phyloP scores from a whole-genome alignment of 2,113 vertebrate genomes.

The Tragelaphus imberbis region DNA sequence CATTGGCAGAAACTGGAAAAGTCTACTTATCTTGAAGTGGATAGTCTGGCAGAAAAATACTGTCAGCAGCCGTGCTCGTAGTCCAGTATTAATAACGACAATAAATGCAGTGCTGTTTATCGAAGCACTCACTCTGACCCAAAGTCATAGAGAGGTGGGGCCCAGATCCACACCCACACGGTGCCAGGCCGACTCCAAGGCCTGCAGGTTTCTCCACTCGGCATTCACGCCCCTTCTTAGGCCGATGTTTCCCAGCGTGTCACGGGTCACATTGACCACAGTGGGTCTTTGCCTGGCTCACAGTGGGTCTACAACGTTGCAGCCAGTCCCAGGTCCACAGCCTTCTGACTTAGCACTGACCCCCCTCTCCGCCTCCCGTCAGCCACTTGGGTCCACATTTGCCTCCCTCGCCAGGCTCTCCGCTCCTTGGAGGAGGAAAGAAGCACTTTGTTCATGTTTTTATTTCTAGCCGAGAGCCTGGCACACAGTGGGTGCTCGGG shows the following conservation, averaged over 20 bases:
- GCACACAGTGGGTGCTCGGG: background rate
- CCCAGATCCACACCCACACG: background rate
- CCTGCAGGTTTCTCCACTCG: background rate
- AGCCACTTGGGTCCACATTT: rapidly evolving
- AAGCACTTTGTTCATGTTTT: background rate
- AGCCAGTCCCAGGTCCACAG: background rate
- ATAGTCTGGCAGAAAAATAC: background rate
- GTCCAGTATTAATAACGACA: background rate
- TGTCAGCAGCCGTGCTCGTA: background rate
- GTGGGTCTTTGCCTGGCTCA: background rate
- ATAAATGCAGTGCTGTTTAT: background rate
- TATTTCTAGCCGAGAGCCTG: background rate
- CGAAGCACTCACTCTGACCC: background rate
- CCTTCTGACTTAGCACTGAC: background rate
- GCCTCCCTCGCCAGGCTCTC: background rate
- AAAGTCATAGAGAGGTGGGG: background rate
- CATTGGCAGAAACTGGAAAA: background rate
- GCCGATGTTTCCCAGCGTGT: background rate
- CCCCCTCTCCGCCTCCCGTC: too few relatives aligned
- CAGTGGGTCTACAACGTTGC: background rate
- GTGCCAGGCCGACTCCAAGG: background rate
- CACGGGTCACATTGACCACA: too few relatives aligned
- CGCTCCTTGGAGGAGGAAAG: rapidly evolving
- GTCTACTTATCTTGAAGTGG: background rate
- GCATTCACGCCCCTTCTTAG: background rate